Percentiles rank a stretch among this genome's conserved stretches.
Conservation (phyloP, 2,113 vertebrate species). For the Hypocryptadius cinnamomeus region DNA sequence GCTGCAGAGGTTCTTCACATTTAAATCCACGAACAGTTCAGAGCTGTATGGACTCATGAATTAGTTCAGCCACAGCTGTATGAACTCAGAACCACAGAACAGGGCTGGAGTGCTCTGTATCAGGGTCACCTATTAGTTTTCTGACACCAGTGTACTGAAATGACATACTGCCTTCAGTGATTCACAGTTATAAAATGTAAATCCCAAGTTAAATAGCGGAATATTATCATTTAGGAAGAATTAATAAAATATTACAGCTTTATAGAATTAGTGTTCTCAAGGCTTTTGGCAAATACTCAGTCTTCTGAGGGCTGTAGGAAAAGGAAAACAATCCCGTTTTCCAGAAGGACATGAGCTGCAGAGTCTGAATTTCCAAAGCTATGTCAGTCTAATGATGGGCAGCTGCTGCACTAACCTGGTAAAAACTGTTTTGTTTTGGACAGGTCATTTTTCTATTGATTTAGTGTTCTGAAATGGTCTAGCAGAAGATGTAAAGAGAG, state of each 20-base stretch:
- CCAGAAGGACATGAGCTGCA: neutral
- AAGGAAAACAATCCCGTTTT: neutral
- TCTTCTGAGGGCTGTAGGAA: neutral
- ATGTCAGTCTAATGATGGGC: neutral
- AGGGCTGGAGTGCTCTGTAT: neutral
- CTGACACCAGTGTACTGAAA: neutral
- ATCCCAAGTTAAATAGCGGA: neutral
- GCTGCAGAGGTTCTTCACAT: neutral
- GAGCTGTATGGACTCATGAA: neutral
- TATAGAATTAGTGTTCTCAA: neutral
- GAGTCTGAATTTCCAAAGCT: neutral
- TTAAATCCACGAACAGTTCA: neutral
- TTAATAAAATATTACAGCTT: neutral
- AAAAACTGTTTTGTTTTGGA: neutral
- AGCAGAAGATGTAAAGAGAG: neutral
- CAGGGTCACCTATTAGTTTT: neutral
- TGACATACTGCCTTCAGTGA: neutral
- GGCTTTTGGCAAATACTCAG: neutral
- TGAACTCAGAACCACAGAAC: neutral
- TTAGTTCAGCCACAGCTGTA: neutral
- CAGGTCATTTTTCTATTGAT: neutral
- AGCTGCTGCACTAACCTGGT: neutral
- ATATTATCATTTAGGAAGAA: neutral
- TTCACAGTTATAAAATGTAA: neutral
- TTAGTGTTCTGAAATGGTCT: neutral